Evolutionary conservation across 2,113 vertebrate species (phyloP), one percentile per base, ranked within the genome.

Genomic region (Cyanoliseus patagonus): DNA sequence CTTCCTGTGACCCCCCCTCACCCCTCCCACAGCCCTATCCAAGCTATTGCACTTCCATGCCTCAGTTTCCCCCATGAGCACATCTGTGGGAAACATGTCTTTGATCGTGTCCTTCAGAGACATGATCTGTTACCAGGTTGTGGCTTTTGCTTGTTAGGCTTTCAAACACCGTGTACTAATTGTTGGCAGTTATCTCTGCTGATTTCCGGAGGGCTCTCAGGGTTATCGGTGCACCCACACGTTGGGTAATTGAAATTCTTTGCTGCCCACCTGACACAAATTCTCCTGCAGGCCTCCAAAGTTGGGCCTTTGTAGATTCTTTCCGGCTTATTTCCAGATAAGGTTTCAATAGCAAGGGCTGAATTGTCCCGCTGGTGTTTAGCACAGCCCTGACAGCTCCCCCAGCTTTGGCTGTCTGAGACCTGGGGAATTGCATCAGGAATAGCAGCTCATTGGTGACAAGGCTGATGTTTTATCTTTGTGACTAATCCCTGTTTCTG

Each of bases 401-500:
- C 41, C 39, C 2, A 3, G 78, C 77, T 76, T 53, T 1, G 31
- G 49, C 75, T 89, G 86, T 66, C 69, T 15, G 10, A 25, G 66
- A 28, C 53, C 62, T 4, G 74, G 83, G 62, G 51, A 63, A 46
- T 1, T 44, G 84, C 69, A 87, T 67, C 93, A 91, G 69, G 53
- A 94, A 90, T 46, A 94, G 94, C 64, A 86, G 59, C 84, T 72
- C 33, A 6, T 24, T 44, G 57, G 76, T 80, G 87, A 92, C 64
- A 42, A 82, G 76, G 53, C 62, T 92, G 91, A 67, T 92, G 63
- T 37, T 78, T 86, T 83, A 47, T 89, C 93, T 88, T 85, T 67
- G 47, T 95, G 92, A 96, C 95, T 95, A 96, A 90, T 95, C 89
- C 77, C 33, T 67, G 31, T 69, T 83, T 70, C 94, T 95, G 83